These are phyloP conservation scores for Petrosia ficiformis DNA, from an alignment of 37 sponge, comb jelly and placozoan genomes.

Conservation along the genomic window DNA sequence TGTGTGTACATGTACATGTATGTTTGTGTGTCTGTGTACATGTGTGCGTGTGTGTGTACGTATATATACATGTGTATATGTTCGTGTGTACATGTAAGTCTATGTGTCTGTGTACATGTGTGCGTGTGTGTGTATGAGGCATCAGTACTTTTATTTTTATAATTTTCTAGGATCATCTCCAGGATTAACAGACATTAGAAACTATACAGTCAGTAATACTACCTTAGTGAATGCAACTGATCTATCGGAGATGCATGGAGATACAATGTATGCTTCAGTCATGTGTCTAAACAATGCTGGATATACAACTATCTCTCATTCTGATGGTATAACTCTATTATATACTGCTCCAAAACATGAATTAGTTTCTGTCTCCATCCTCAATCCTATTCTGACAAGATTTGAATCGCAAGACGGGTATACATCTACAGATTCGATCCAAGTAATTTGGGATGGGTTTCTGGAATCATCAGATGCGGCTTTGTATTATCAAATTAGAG, in stretches of 20 bases:
- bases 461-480: conserved; percentile 8
- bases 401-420: conserved; percentile 24
- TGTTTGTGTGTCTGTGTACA: no score
- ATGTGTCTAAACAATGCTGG: conserved; percentile 66
- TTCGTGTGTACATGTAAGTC: no score
- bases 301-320: conserved; percentile 8
- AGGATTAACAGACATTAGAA: neutral
- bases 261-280: conserved; percentile 48
- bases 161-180: neutral
- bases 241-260: conserved; percentile 1
- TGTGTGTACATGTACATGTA: no score
- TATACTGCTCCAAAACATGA: conserved; percentile 19
- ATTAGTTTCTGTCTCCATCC: conserved; percentile 1
- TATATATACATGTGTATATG: no score
- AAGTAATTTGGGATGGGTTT: conserved; percentile 50
- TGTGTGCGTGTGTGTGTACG: no score
- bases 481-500: conserved; percentile 45
- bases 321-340: conserved; percentile 63
- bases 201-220: neutral
- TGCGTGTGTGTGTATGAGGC: no score
- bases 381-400: conserved; percentile 9
- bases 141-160: no score
- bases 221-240: neutral
- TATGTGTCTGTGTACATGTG: no score
- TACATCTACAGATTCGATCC: conserved; percentile 19